A percentile compares a stretch with the other conserved stretches of the same genome.
Evolutionary conservation across 2,797 vertebrate species (phyloP).

Genomic region (Onychomys leucogaster): DNA sequence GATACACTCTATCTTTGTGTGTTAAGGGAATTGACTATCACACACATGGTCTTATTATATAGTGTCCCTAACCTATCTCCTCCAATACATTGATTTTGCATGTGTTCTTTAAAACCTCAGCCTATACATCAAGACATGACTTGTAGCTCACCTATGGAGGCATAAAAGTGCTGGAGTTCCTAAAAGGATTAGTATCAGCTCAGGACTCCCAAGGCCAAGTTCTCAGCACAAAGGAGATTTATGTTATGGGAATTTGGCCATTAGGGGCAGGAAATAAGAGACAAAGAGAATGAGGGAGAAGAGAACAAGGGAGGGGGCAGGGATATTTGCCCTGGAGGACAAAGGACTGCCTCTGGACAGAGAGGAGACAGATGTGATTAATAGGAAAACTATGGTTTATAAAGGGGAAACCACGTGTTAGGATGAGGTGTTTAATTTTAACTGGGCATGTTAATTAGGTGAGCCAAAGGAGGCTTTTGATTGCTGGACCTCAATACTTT

Average conservation of each 20-base stretch:
- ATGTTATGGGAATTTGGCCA: not conserved
- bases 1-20: not conserved
- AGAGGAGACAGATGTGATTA: not conserved
- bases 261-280: not conserved
- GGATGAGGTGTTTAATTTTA: not conserved
- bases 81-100: not conserved
- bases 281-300: not conserved
- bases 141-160: slow-evolving; percentile 12
- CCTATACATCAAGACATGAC: not conserved
- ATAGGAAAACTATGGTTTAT: not conserved
- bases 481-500: not conserved
- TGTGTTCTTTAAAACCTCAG: not conserved
- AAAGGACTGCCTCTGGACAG: not conserved
- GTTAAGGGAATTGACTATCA: not conserved
- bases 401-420: not conserved
- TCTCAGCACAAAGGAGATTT: not conserved
- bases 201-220: not conserved
- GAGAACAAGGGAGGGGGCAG: not conserved
- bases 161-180: not conserved
- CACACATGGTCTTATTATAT: not conserved
- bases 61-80: not conserved
- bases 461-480: not conserved
- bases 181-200: not conserved
- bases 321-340: not conserved
- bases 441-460: not conserved